Evolutionary conservation across 2,797 vertebrate species (phyloP), one percentile per base, ranked within the genome.

Genomic region (Gastrophryne carolinensis): DNA sequence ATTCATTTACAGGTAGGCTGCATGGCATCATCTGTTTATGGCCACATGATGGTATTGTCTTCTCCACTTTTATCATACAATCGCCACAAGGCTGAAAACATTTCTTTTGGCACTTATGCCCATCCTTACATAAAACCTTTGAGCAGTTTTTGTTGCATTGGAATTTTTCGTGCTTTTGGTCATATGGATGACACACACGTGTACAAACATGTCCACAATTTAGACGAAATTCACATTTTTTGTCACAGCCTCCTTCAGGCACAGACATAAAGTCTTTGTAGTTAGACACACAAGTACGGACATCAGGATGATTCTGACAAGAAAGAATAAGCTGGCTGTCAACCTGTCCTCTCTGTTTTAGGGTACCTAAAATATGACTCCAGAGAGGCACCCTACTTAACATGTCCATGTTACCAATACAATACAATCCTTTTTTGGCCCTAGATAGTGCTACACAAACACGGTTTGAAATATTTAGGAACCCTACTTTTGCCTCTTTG

Each of bases 361-460:
- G 87, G 1, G 89, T 94, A 54, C 90, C 86, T 79, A 95, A 88
- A 82, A 98, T 95, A 84, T 85, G 90, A 82, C 89, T 94, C 96
- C 97, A 98, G 70, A 97, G 88, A 60, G 89, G 88, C 39, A 96
- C 92, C 29, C 82, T 87, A 65, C 89, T 82, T 30, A 98, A 86
- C 92, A 97, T 94, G 53, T 32, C 79, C 86, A 94, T 91, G 83
- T 96, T 94, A 27, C 95, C 94, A 26, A 98, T 89, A 73, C 94
- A 96, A 79, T 93, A 98, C 68, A 98, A 91, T 3, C 94, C 96
- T 86, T 93, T 96, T 85, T 95, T 98, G 81, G 97, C 96, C 7
- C 97, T 93, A 50, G 97, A 98, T 81, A 98, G 84, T 3, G 95
- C 96, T 12, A 98, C 95, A 0, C 96, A 98, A 81, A 98, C 90